Base-by-base conservation (phyloP, 2,888 invertebrate species). In the Tachina lurida region DNA sequence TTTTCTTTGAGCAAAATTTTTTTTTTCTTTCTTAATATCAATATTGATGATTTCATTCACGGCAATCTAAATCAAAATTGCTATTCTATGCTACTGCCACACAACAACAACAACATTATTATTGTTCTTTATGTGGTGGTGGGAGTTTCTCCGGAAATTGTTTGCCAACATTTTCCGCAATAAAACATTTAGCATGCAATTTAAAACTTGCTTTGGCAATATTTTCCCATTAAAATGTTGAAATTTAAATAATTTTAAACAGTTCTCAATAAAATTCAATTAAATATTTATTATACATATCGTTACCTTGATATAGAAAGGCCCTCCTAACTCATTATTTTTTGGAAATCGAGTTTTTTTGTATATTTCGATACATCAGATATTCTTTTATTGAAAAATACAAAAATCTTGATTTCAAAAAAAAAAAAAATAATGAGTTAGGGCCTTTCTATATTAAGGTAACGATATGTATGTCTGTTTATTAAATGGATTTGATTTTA, bases 151-250 rank as follows among this genome's bases (percentile, higher is more conserved):
- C 41, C 60, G 78, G 70, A 54, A 79, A 63, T 79, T 71, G 43
- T 63, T 74, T 54, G 31, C 41, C 22, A 41, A 31, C 10, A 52
- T 62, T 52, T 78, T 70, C 78, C 78, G 78, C 78, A 70, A 60
- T 68, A 19, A 77, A 77, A 68, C 13, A 41, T 63, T 68, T 10
- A 68, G 60, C n/a, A 49, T 47, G 45, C 19, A 76, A 49, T 60
- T 47, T 15, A 54, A 15, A 52, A 54, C 60, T 0, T 12, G 62
- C 31, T 43, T 74, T 43, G 67, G 60, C 10, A 49, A 49, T 31
- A 12, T 41, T 15, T 41, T 70, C 54, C 19, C 54, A 54, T 60
- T 79, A 62, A 67, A 58, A 45, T 49, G 68, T 60, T 68, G 67
- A 39, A 58, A 77, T 60, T 77, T 68, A 31, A 68, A 49, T 62